Evolutionary conservation across 1,140 invertebrate genomes (phyloP), one percentile per base, ranked within the genome.

Genomic region (Papilio polytes): DNA sequence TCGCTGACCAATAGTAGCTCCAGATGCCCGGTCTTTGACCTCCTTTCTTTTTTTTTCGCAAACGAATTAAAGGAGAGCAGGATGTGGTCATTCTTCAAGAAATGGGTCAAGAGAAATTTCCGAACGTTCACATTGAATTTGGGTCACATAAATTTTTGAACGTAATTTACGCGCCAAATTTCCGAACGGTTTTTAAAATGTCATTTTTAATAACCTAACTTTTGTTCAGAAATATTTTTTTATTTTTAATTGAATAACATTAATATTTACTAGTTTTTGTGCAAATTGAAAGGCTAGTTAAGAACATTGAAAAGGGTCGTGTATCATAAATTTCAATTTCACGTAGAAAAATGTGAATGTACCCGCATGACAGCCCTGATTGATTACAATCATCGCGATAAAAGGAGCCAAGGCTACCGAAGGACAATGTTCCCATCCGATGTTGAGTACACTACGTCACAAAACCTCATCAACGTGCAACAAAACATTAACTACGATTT

Each of bases 331-430:
- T 91, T 86, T 89, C 86, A 88, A 87, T 88, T 86, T 84, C 77
- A 78, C 81, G 84, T 84, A 85, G 80, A 83, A 87, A 81, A 87
- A 86, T 82, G 85, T 88, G 78, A 87, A 85, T 87, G 80, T 31
- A 80, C 88, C 87, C 88, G 86, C 85, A 90, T 89, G 85, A 82
- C 90, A 90, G 82, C 91, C 91, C 89, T 91, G 85, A 86, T 87
- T 86, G 88, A 88, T 88, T 84, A 83, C 85, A 89, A 87, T 83
- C 87, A 82, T 81, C 81, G 87, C 84, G 88, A 91, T 89, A 91
- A 92, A 90, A 89, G 82, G 88, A 91, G 86, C 89, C 92, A 94
- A 94, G 92, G 91, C 91, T 94, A 92, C 86, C 86, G 91, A 94
- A 94, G 92, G 91, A 92, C 90, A 94, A 89, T 91, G 90, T 89